These are phyloP conservation scores for Tapirus indicus DNA, from an alignment of 2,797 vertebrate species.

Conservation along the genomic window DNA sequence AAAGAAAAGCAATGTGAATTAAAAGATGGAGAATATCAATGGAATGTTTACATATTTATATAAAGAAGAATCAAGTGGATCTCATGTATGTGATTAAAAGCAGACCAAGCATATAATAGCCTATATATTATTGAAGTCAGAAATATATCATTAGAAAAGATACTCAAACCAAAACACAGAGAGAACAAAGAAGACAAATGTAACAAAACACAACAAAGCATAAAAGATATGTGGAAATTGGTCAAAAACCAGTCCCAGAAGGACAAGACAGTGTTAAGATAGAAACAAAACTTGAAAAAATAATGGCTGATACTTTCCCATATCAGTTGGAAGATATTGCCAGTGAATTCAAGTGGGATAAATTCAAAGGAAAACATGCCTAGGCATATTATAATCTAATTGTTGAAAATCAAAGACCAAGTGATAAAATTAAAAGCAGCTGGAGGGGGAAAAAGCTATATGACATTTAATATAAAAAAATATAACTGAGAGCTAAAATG, in stretches of 20 bases:
- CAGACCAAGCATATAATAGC: background rate
- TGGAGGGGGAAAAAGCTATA: background rate
- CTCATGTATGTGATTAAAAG: background rate
- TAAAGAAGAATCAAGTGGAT: background rate
- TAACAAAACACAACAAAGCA: background rate
- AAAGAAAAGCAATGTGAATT: background rate
- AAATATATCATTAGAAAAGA: background rate
- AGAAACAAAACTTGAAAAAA: background rate
- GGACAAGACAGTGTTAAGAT: background rate
- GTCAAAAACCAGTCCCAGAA: accelerated
- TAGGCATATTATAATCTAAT: background rate
- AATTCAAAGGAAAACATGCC: background rate
- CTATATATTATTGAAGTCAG: background rate
- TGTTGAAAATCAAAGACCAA: background rate
- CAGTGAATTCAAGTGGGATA: background rate
- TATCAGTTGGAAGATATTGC: background rate
- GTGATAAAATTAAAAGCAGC: background rate
- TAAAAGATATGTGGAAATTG: background rate
- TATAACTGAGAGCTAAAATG: background rate
- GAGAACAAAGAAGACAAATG: background rate
- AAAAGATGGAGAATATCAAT: background rate
- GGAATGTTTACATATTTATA: background rate
- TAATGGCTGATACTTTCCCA: background rate
- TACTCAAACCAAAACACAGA: background rate
- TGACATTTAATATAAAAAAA: conserved; percentile 1